Conservation (phyloP, 2,888 invertebrate genomes). For the Torymus texanus region DNA sequence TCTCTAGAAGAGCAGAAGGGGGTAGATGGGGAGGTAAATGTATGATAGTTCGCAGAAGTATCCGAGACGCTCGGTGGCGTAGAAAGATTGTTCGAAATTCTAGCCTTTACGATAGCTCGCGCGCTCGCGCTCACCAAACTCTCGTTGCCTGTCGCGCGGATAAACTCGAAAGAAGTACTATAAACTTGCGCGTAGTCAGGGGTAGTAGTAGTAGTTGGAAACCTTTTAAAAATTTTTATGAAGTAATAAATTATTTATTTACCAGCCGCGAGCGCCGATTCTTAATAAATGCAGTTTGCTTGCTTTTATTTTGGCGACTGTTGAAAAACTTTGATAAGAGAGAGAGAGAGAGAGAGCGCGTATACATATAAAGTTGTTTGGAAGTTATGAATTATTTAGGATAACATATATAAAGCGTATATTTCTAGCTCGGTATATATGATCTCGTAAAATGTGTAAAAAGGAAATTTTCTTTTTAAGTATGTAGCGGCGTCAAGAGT, state of each 20-base stretch:
- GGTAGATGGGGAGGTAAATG: constrained; percentile 1
- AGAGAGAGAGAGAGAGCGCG: too few relatives aligned
- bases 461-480: too few relatives aligned
- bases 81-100: constrained; percentile 52
- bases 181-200: constrained; percentile 23
- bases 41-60: constrained; percentile 45
- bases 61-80: constrained; percentile 33
- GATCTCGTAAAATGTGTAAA: too few relatives aligned
- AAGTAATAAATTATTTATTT: constrained; percentile 38
- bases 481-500: too few relatives aligned
- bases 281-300: background rate
- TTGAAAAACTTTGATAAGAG: constrained; percentile 1
- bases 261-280: constrained; percentile 7
- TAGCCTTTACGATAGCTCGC: constrained; percentile 39
- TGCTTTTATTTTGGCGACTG: background rate
- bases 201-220: constrained; percentile 3
- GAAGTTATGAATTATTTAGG: too few relatives aligned
- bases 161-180: constrained; percentile 46
- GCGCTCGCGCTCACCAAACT: background rate
- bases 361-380: too few relatives aligned
- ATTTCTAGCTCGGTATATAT: too few relatives aligned
- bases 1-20: too few relatives aligned
- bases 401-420: too few relatives aligned
- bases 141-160: constrained; percentile 15
- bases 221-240: constrained; percentile 30